A percentile compares a stretch with the other conserved stretches of the same genome.
Evolutionary conservation across 2,888 invertebrate genomes (phyloP).

Genomic region (Tineola bisselliella): DNA sequence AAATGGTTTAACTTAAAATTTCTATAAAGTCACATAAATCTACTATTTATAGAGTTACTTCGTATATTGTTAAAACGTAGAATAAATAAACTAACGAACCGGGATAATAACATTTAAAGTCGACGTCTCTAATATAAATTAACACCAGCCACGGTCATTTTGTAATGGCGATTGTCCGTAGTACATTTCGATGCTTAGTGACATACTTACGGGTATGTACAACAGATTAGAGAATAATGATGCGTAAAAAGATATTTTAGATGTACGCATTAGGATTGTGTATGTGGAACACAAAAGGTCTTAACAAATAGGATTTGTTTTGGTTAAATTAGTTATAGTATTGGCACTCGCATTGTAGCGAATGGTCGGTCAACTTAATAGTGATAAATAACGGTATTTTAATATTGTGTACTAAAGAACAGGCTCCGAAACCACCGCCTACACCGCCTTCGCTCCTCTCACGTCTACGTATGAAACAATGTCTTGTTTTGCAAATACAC

Average conservation of each 20-base stretch:
- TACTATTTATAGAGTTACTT: neutral
- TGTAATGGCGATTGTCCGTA: neutral
- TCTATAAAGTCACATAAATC: neutral
- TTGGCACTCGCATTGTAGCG: neutral
- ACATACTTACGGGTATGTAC: neutral
- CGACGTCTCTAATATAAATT: neutral
- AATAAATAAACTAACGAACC: neutral
- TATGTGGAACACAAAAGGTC: no score
- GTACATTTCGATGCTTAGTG: neutral
- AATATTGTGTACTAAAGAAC: slow-evolving; percentile 3
- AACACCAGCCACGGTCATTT: slow-evolving; percentile 2
- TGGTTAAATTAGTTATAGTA: no score
- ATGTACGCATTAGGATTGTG: no score
- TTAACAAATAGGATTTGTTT: no score
- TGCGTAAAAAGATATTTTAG: neutral
- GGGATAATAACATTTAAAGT: neutral
- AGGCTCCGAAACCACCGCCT: slow-evolving; percentile 7
- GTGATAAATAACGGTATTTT: slow-evolving; percentile 4
- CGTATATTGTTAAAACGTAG: neutral
- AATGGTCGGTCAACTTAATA: neutral
- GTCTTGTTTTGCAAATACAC: neutral
- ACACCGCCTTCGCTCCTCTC: neutral
- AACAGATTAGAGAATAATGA: neutral
- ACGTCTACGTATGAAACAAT: neutral
- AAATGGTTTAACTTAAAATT: neutral